Percentiles rank a stretch among this genome's conserved stretches.
These are phyloP conservation scores for Pyrgus malvae DNA, from an alignment of 2,888 invertebrate genomes.

Conservation along the genomic window DNA sequence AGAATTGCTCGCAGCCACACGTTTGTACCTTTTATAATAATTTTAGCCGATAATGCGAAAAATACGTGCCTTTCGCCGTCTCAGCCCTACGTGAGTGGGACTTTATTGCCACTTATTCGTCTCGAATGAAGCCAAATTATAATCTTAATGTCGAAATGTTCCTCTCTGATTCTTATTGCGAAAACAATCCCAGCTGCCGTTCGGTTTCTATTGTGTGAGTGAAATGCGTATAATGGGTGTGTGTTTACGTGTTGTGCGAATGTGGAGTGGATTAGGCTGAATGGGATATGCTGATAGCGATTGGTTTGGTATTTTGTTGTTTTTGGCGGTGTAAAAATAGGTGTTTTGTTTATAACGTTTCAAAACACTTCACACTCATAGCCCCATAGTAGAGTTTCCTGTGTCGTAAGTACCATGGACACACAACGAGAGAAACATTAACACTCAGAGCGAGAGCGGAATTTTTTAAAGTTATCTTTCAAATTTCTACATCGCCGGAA, in stretches of 20 bases:
- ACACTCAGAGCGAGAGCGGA: too few species aligned
- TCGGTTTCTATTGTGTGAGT: constrained; percentile 37
- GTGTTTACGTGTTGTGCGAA: constrained; percentile 8
- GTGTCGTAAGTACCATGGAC: too few species aligned
- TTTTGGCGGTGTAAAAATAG: background rate
- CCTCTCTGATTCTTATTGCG: constrained; percentile 46
- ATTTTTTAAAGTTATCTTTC: too few species aligned
- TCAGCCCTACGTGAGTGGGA: constrained; percentile 65
- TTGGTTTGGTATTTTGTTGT: constrained; percentile 5
- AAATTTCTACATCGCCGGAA: too few species aligned
- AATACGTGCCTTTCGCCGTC: constrained; percentile 72
- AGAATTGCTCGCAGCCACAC: constrained; percentile 61
- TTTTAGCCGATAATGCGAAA: constrained; percentile 77
- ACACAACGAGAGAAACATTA: too few species aligned
- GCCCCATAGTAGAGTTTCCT: too few species aligned
- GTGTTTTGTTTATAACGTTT: too few species aligned
- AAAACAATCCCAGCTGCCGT: constrained; percentile 38
- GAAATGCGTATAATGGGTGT: constrained; percentile 37
- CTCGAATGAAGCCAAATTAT: constrained; percentile 68
- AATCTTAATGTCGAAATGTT: constrained; percentile 55
- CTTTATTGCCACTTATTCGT: constrained; percentile 69
- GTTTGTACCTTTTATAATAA: constrained; percentile 76
- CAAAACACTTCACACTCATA: too few species aligned
- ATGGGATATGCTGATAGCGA: constrained; percentile 10
- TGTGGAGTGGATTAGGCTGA: constrained; percentile 12